Percentiles rank a stretch among this genome's conserved stretches.
phyloP scores from a whole-genome alignment of 2,113 vertebrate species.

The Caretta caretta region DNA sequence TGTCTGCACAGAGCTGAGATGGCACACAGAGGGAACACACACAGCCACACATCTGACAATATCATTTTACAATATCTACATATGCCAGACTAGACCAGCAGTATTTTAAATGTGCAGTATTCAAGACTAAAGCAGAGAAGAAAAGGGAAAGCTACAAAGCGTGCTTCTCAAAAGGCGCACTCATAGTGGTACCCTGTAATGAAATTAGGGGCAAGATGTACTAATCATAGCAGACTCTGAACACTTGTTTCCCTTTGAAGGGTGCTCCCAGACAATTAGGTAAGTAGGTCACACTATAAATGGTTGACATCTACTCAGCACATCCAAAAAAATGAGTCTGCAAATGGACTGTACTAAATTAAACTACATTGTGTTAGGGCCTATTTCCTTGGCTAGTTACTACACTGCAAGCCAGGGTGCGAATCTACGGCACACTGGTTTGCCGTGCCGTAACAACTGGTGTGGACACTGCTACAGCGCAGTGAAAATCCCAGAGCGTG shows the following conservation, averaged over 20 bases:
- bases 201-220: background rate
- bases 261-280: background rate
- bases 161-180: background rate
- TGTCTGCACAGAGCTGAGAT: too few relatives aligned
- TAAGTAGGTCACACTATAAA: rapidly evolving
- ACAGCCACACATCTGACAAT: too few relatives aligned
- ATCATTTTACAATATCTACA: background rate
- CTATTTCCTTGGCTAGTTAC: background rate
- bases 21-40: too few relatives aligned
- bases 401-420: background rate
- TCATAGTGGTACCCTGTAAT: background rate
- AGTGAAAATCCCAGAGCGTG: background rate
- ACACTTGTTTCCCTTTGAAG: background rate
- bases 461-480: background rate
- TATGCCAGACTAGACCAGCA: background rate
- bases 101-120: background rate
- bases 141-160: background rate
- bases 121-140: background rate
- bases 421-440: too few relatives aligned
- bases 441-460: too few relatives aligned
- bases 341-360: background rate
- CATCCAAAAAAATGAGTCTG: background rate
- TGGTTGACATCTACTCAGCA: background rate
- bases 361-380: background rate
- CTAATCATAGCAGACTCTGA: background rate